phyloP scores from a whole-genome alignment of 1,140 invertebrate genomes.

The Drosophila asahinai region DNA sequence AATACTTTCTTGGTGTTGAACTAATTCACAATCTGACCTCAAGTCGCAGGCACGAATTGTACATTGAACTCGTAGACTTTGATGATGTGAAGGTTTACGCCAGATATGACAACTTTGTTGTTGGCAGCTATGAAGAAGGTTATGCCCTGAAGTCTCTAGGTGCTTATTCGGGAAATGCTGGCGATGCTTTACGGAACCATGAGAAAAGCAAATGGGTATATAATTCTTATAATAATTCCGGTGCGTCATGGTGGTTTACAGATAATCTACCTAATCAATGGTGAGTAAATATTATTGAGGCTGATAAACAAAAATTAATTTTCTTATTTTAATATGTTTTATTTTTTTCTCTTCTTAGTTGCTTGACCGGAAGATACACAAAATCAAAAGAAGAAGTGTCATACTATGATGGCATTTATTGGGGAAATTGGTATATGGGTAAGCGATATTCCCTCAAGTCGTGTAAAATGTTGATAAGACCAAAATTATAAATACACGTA shows the following conservation, averaged over 20 bases:
- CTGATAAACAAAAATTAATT: not conserved
- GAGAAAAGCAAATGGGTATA: not conserved
- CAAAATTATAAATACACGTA: not conserved
- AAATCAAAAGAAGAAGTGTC: fast-evolving
- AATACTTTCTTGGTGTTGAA: not conserved
- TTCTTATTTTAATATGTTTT: not conserved
- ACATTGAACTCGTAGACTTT: slow-evolving; percentile 5
- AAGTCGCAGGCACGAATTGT: not conserved
- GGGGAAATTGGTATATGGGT: not conserved
- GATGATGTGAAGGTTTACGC: slow-evolving; percentile 7
- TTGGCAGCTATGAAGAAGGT: fast-evolving
- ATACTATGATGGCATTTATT: not conserved
- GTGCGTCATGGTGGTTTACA: not conserved
- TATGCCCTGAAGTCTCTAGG: slow-evolving; percentile 1
- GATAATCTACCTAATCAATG: not conserved
- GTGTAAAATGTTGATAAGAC: slow-evolving; percentile 1
- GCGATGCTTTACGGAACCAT: not conserved
- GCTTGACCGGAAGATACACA: not conserved
- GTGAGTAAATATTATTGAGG: not conserved
- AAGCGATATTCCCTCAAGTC: not conserved
- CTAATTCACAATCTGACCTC: not conserved
- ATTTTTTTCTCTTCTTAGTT: not conserved
- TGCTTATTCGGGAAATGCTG: not conserved
- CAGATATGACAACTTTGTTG: slow-evolving; percentile 1
- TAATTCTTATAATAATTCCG: too few species aligned